These are phyloP conservation scores for Diogma glabrata DNA, from an alignment of 2,888 invertebrate species.

Conservation along the genomic window DNA sequence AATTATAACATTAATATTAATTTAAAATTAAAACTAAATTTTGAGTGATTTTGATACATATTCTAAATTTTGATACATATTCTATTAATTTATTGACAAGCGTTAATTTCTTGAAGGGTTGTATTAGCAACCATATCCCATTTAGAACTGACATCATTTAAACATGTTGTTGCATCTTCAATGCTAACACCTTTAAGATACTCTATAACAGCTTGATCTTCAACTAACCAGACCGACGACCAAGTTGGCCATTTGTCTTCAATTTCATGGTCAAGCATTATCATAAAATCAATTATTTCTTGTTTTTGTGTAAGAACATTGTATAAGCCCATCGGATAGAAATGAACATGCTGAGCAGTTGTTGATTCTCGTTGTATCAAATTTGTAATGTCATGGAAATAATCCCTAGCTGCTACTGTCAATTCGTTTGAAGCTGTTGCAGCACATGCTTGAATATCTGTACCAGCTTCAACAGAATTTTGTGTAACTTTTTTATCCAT, in stretches of 20 bases:
- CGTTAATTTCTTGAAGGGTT: too few species aligned
- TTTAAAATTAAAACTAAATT: too few species aligned
- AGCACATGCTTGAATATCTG: not conserved
- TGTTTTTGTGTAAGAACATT: constrained; percentile 3
- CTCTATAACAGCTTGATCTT: not conserved
- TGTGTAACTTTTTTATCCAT: not conserved
- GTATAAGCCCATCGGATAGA: not conserved
- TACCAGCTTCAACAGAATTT: not conserved
- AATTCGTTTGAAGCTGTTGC: not conserved
- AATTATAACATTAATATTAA: too few species aligned
- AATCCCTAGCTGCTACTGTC: not conserved
- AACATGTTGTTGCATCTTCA: too few species aligned
- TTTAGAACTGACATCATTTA: too few species aligned
- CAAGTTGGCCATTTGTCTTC: not conserved
- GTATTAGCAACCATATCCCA: too few species aligned
- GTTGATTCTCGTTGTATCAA: not conserved
- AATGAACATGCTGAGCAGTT: not conserved
- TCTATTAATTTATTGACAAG: too few species aligned
- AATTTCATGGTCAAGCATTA: not conserved
- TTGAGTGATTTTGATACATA: too few species aligned
- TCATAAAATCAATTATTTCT: not conserved
- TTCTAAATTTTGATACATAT: too few species aligned
- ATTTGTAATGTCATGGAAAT: not conserved
- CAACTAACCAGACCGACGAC: not conserved
- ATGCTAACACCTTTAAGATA: too few species aligned